A percentile compares a stretch with the other conserved stretches of the same genome.
Conservation (phyloP, 1,140 invertebrate species). For the Brachionus rubens region DNA sequence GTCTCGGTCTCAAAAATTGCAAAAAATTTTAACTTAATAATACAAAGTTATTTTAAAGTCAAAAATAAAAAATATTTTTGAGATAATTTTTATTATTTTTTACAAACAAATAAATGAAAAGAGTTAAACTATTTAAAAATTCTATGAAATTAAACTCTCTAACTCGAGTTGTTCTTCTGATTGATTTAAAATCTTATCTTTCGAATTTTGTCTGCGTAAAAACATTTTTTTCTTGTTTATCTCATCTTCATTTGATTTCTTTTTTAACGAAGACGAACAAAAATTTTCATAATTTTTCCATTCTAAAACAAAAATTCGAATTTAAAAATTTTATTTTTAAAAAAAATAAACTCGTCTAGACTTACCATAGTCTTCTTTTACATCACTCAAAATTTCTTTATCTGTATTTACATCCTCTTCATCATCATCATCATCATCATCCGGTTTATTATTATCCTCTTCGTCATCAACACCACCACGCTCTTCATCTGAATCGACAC, state of each 20-base stretch:
- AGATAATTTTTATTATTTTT: neutral
- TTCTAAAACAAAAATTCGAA: neutral
- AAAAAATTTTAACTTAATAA: too few species aligned
- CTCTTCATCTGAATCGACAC: conserved; percentile 36
- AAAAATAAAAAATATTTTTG: neutral
- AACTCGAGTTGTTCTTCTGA: conserved; percentile 12
- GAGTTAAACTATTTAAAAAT: neutral
- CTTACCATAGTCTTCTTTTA: conserved; percentile 15
- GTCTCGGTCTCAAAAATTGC: too few species aligned
- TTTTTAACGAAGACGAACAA: neutral
- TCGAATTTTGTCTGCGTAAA: conserved; percentile 2
- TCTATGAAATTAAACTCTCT: conserved; percentile 7
- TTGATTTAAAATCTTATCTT: conserved; percentile 10
- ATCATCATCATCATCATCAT: neutral
- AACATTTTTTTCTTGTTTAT: neutral
- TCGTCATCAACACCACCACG: too few species aligned
- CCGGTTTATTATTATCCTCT: neutral
- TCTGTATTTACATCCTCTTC: neutral
- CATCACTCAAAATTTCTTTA: too few species aligned
- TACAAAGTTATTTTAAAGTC: too few species aligned
- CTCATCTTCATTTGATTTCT: neutral
- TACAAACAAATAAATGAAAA: conserved; percentile 4
- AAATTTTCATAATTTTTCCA: conserved; percentile 22
- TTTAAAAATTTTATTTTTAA: neutral
- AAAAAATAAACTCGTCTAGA: neutral